Evolutionary conservation across 2,113 vertebrate genomes (phyloP), one percentile per base, ranked within the genome.

Genomic region (Nerophis ophidion): DNA sequence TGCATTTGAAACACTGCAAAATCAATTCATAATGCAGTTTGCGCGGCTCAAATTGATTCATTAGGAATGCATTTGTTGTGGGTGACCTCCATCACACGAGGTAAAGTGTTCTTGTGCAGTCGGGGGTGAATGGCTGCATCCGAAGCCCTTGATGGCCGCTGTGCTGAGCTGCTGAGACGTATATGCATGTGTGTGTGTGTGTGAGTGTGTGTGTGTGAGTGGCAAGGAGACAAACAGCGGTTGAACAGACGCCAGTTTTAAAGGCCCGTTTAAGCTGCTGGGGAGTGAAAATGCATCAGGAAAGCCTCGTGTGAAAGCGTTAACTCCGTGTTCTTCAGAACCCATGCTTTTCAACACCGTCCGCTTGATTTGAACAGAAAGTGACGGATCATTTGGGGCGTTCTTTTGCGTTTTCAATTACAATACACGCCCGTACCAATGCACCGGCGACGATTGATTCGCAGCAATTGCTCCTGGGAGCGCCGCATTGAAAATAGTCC

Each of bases 151-250:
- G 71, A 70, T 68, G 70, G 65, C 46, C 44, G 40, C 33, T 47
- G 8, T 63, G 70, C 76, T 70, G 71, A 48, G 66, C 66, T 51
- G 65, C 70, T 63, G 57, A 74, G 60, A 64, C 44, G 40, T 71
- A 57, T 44, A 50, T 50, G 26, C 10, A 34, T 54, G 13, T 44
- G 40, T 71, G 60, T 44, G 53, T 50, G 26, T 16, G 52, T 54
- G 13, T 33, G 14, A 2, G 1, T 5, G 50, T 35, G 14, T 14
- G 6, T n/a, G 13, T 35, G 47, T 16, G 36, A 17, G 4, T 36
- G 1, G n/a, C 36, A 12, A 12, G 40, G 40, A 56, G 16, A 42
- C n/a, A 56, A 40, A 40, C 16, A 42, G 36, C 10, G n/a, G 10
- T 19, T 42, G 54, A 66, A 68, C 55, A 65, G 65, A 63, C 57